Conservation (phyloP, 2,888 invertebrate species). For the Polietes domitor region DNA sequence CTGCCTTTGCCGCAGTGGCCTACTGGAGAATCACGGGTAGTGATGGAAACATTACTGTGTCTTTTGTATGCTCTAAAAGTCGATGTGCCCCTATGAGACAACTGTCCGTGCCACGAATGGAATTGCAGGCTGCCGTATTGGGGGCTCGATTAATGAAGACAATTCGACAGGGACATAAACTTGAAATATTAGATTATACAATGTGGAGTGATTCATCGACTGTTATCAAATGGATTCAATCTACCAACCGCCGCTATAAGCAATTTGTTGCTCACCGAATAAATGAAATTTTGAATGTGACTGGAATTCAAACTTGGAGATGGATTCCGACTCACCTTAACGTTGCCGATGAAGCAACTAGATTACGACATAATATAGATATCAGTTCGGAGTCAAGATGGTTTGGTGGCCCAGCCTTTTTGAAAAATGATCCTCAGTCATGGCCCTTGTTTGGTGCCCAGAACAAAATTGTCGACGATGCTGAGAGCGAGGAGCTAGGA, state of each 20-base stretch:
- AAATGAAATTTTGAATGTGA: conserved; percentile 65
- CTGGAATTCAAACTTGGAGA: conserved; percentile 65
- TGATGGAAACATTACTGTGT: not conserved
- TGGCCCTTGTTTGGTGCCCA: too few relatives aligned
- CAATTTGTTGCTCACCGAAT: conserved; percentile 48
- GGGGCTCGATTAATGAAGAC: conserved; percentile 1
- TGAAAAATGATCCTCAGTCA: not conserved
- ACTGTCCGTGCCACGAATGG: conserved; percentile 20
- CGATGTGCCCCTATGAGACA: conserved; percentile 32
- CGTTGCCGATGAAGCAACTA: conserved; percentile 67
- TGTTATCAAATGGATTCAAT: conserved; percentile 40
- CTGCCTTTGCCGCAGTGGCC: conserved; percentile 36
- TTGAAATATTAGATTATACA: not conserved
- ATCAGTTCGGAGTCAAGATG: not conserved
- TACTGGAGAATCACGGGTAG: not conserved
- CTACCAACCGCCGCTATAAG: conserved; percentile 32
- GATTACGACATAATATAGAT: conserved; percentile 39
- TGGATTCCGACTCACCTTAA: conserved; percentile 69
- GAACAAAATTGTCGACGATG: not conserved
- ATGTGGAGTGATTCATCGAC: conserved; percentile 32
- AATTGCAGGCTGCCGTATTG: conserved; percentile 46
- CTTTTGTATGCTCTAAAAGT: conserved; percentile 23
- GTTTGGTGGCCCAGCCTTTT: not conserved
- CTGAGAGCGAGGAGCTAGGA: not conserved
- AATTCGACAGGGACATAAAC: not conserved